phyloP scores from a whole-genome alignment of 2,113 vertebrate species.

The Acanthisitta chloris region DNA sequence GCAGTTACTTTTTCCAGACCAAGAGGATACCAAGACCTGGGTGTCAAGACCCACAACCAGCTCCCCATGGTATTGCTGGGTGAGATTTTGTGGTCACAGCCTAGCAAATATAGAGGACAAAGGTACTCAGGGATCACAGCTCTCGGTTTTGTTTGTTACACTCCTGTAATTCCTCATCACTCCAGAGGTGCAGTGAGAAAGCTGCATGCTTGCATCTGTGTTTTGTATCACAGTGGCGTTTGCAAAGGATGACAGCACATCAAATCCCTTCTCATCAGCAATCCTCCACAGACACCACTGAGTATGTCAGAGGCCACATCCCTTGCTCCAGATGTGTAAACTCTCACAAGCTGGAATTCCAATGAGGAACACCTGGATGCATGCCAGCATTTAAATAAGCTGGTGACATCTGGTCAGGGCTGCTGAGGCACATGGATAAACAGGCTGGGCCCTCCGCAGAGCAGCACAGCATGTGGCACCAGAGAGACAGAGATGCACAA shows the following conservation, averaged over 20 bases:
- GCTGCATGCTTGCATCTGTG: neutral
- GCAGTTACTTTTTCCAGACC: neutral
- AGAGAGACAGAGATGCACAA: neutral
- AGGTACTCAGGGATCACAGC: neutral
- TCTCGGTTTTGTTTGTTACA: neutral
- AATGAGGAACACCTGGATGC: conserved; percentile 16
- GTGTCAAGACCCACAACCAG: neutral
- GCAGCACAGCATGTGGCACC: neutral
- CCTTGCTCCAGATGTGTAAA: conserved; percentile 57
- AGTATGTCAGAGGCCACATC: conserved; percentile 51
- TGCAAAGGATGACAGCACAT: neutral
- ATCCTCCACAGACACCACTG: neutral
- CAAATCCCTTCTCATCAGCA: neutral
- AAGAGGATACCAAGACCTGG: neutral
- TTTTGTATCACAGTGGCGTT: neutral
- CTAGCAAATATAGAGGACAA: neutral
- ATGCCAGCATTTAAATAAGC: conserved; percentile 32
- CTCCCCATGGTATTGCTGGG: neutral
- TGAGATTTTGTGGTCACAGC: neutral
- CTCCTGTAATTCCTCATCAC: neutral
- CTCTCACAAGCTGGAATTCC: conserved; percentile 8
- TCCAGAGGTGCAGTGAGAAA: neutral
- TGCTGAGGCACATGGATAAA: neutral
- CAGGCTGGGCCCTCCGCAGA: neutral
- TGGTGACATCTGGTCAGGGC: conserved; percentile 49